Evolutionary conservation across 2,888 invertebrate species (phyloP).

Genomic region (Heterodera filipjevi): DNA sequence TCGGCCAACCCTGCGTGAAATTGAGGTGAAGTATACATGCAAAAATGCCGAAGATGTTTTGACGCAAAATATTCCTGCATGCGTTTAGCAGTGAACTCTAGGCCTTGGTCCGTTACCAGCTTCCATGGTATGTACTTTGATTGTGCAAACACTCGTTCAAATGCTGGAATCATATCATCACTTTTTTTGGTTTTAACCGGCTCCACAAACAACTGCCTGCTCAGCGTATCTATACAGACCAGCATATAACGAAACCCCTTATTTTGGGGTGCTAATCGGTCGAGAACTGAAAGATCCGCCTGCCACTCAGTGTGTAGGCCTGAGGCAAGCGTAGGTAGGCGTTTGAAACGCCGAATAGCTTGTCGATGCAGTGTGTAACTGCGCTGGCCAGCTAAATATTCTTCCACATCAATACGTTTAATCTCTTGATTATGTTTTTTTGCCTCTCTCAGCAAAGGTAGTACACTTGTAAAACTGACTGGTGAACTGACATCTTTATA

Average conservation of each 20-base stretch:
- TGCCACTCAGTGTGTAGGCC: constrained; percentile 32
- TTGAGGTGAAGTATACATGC: constrained; percentile 22
- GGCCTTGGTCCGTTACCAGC: constrained; percentile 28
- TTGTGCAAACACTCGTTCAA: constrained; percentile 6
- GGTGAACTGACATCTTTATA: constrained; percentile 26
- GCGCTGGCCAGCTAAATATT: constrained; percentile 14
- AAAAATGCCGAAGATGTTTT: neutral
- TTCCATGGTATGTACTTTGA: constrained; percentile 20
- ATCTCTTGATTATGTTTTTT: neutral
- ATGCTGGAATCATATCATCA: constrained; percentile 26
- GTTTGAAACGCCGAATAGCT: neutral
- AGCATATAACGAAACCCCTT: constrained; percentile 26
- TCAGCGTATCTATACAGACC: constrained; percentile 28
- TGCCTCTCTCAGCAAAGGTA: constrained; percentile 4
- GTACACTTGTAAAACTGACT: constrained; percentile 1
- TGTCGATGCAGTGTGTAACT: constrained; percentile 31
- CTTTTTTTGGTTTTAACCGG: constrained; percentile 25
- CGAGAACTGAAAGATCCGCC: constrained; percentile 29
- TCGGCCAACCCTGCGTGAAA: constrained; percentile 28
- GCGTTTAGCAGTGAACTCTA: constrained; percentile 19
- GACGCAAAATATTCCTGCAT: constrained; percentile 23
- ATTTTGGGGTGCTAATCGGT: constrained; percentile 4
- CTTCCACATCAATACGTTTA: constrained; percentile 6
- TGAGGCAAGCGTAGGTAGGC: constrained; percentile 20
- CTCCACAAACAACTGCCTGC: constrained; percentile 26